phyloP scores from a whole-genome alignment of 2,797 vertebrate species.

The Neopelma chrysocephalum region DNA sequence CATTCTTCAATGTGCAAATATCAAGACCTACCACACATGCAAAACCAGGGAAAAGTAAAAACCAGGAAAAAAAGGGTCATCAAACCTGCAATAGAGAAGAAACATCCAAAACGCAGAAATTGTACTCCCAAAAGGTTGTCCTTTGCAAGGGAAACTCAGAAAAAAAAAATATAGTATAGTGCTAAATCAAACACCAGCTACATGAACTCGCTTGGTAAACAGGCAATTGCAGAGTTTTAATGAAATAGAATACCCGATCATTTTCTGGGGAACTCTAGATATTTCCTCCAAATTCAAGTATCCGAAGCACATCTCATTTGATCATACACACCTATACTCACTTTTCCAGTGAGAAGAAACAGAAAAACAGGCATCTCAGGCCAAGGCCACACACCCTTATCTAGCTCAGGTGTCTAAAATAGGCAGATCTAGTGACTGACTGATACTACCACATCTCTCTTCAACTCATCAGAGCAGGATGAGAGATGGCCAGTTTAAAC shows the following conservation, averaged over 20 bases:
- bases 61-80: neutral
- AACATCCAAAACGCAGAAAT: fast-evolving
- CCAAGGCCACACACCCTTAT: neutral
- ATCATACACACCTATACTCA: neutral
- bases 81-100: neutral
- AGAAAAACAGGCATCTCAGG: neutral
- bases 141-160: neutral
- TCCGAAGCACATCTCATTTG: neutral
- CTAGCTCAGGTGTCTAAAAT: neutral
- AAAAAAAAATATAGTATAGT: neutral
- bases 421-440: neutral
- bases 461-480: neutral
- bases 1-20: neutral
- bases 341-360: neutral
- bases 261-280: neutral
- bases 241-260: neutral
- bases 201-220: neutral
- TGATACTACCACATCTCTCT: neutral
- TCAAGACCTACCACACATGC: neutral
- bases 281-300: neutral
- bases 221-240: neutral
- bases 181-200: neutral
- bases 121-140: neutral
- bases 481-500: neutral
- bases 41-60: neutral